These are phyloP conservation scores for Dissostichus mawsoni DNA, from an alignment of 2,113 vertebrate species.

Conservation along the genomic window DNA sequence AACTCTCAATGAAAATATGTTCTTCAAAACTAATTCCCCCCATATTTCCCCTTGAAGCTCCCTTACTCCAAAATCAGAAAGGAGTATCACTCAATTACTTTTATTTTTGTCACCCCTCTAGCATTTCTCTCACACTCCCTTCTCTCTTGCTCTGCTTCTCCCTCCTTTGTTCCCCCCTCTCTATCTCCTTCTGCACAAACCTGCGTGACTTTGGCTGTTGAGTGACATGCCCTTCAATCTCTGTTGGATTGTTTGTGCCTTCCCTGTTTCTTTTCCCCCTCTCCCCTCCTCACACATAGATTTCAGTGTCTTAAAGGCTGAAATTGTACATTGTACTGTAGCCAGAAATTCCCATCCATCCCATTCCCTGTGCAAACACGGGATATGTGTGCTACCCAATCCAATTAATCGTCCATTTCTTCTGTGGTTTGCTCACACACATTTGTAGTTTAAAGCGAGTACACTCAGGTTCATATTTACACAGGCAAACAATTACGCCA, in stretches of 20 bases:
- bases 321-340: slow-evolving; percentile 38
- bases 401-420: slow-evolving; percentile 61
- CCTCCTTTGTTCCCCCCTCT: neutral
- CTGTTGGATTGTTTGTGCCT: slow-evolving; percentile 53
- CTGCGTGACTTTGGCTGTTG: slow-evolving; percentile 46
- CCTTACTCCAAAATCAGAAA: slow-evolving; percentile 38
- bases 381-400: slow-evolving; percentile 34
- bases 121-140: slow-evolving; percentile 16
- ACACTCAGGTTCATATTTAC: slow-evolving; percentile 58
- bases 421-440: slow-evolving; percentile 51
- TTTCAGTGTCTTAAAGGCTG: slow-evolving; percentile 40
- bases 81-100: slow-evolving; percentile 29
- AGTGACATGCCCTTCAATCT: slow-evolving; percentile 59
- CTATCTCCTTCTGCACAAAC: slow-evolving; percentile 42
- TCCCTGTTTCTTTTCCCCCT: slow-evolving; percentile 10
- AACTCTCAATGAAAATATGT: slow-evolving; percentile 17
- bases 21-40: neutral
- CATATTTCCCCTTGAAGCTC: slow-evolving; percentile 20
- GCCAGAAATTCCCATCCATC: slow-evolving; percentile 50
- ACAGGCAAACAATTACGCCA: slow-evolving; percentile 50
- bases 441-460: slow-evolving; percentile 51
- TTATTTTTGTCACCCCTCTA: slow-evolving; percentile 11
- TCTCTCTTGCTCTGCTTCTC: neutral
- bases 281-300: slow-evolving; percentile 31
- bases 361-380: slow-evolving; percentile 56